These are phyloP conservation scores for Xylocopa sonorina DNA, from an alignment of 1,140 invertebrate genomes.

Conservation along the genomic window DNA sequence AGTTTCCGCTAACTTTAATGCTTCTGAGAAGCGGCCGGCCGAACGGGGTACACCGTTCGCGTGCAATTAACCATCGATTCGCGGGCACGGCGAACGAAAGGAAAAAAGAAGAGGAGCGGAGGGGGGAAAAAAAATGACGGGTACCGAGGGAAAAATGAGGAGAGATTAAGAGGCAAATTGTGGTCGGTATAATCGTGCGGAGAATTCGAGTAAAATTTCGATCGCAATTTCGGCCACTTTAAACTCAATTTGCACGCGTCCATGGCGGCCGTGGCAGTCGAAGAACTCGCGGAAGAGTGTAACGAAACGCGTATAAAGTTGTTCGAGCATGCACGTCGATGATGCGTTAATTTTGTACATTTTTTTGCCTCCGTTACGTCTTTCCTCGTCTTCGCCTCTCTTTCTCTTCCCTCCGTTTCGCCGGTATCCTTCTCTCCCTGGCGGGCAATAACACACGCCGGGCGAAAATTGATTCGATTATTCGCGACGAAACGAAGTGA, in stretches of 20 bases:
- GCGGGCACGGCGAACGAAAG: not conserved
- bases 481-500: conserved; percentile 32
- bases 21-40: conserved; percentile 17
- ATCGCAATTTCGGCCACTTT: conserved; percentile 29
- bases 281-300: not conserved
- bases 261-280: not conserved
- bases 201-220: conserved; percentile 10
- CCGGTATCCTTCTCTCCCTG: not conserved
- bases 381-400: not conserved
- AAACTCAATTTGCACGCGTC: conserved; percentile 32
- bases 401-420: not conserved
- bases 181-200: not conserved
- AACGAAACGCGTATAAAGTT: conserved; percentile 7
- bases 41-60: not conserved
- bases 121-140: too few species aligned
- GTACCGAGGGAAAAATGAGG: not conserved
- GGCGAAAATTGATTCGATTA: conserved; percentile 39
- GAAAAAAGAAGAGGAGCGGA: not conserved
- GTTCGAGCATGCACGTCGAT: not conserved
- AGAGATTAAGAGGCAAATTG: conserved; percentile 35
- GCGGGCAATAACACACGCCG: not conserved
- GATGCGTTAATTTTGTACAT: conserved; percentile 17
- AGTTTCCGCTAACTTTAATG: conserved; percentile 33
- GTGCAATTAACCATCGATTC: conserved; percentile 35
- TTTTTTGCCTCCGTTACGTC: not conserved